Base-by-base conservation (phyloP, 2,113 vertebrate genomes). In the Eudyptes chrysolophus region DNA sequence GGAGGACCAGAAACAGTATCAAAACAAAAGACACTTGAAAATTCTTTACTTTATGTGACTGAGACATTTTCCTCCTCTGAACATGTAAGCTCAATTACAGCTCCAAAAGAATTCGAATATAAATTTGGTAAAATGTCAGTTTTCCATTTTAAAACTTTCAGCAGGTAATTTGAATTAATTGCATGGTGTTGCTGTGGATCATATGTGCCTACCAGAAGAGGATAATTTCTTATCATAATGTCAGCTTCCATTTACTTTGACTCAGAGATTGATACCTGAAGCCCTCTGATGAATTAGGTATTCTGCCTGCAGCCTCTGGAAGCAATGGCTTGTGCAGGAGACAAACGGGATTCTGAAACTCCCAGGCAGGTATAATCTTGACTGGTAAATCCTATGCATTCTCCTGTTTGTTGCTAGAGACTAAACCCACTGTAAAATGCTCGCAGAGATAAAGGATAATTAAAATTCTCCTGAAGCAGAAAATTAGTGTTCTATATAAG, bases 211-310 rank as follows among this genome's bases (percentile, higher is more conserved):
- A 95, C 13, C 14, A 87, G 61, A 78, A 84, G 30, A 48, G 57
- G 36, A 44, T 84, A 75, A 68, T 76, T 94, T 84, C 90, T 87
- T 82, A 90, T 36, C 72, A 84, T 75, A 84, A 84, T 48, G 65
- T 82, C 86, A 95, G 72, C 65, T 95, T 87, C 69, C 61, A 92
- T 87, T 82, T 92, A 89, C 27, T 80, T 93, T 95, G 79, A 90
- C 71, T 94, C 69, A 85, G 77, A 94, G 94, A 92, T 25, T 66
- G 66, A 4, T 76, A 96, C 82, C 86, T 91, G 72, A 71, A 94
- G 65, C 20, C 49, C 52, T 91, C 34, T 82, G 82, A 96, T 58
- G 69, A 96, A 87, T 90, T 42, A 89, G 34, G 40, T 46, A 92
- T 86, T 78, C 48, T 92, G 86, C 57, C 81, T 89, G 84, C 84